A percentile compares a stretch with the other conserved stretches of the same genome.
These are phyloP conservation scores for Silurus asotus DNA, from an alignment of 2,113 vertebrate species.

Conservation along the genomic window DNA sequence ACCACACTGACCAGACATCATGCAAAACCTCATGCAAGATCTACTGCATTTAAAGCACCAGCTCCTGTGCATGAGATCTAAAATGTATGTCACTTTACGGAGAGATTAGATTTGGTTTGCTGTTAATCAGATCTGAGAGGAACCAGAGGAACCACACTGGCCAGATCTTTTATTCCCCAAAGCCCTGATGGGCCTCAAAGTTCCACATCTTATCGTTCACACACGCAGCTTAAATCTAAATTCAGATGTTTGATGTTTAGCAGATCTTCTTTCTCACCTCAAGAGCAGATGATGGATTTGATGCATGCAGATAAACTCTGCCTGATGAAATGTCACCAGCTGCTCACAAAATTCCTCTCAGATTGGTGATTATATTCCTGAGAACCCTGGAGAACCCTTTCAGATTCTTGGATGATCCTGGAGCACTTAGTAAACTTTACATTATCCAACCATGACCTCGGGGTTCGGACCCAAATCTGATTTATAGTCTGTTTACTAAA, in stretches of 20 bases:
- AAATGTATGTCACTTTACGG: not conserved
- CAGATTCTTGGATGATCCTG: not conserved
- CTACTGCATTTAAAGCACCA: not conserved
- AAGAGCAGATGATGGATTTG: slow-evolving; percentile 50
- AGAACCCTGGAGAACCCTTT: slow-evolving; percentile 17
- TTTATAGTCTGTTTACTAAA: not conserved
- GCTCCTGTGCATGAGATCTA: not conserved
- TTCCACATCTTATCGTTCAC: not conserved
- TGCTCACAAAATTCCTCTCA: slow-evolving; percentile 52
- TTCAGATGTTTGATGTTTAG: not conserved
- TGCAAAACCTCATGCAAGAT: not conserved
- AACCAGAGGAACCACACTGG: not conserved
- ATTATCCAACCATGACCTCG: not conserved
- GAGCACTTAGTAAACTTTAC: slow-evolving; percentile 1
- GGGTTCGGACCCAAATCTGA: not conserved
- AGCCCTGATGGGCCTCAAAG: not conserved
- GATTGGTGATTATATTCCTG: not conserved
- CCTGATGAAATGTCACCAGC: slow-evolving; percentile 60
- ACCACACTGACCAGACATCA: not conserved
- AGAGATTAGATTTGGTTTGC: not conserved
- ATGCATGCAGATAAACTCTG: slow-evolving; percentile 61
- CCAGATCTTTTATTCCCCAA: not conserved
- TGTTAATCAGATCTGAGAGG: not conserved
- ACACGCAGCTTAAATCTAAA: not conserved
- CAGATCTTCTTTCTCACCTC: not conserved